phyloP scores from a whole-genome alignment of 2,113 vertebrate genomes.

The Porphyrio hochstetteri region DNA sequence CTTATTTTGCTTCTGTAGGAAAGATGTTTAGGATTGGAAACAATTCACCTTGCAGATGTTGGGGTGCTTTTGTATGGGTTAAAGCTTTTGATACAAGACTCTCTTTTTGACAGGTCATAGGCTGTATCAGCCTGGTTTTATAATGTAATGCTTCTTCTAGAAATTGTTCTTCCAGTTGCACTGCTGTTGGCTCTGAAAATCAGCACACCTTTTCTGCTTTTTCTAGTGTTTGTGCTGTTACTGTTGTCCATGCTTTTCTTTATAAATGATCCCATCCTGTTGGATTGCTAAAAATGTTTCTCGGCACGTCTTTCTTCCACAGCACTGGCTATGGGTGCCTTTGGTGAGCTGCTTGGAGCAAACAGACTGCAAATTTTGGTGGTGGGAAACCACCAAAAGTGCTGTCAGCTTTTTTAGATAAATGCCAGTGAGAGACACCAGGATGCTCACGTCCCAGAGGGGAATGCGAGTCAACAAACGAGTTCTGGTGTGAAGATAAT shows the following conservation, averaged over 20 bases:
- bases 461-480: background rate
- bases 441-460: background rate
- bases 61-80: background rate
- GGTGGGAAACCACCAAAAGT: background rate
- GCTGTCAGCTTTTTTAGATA: background rate
- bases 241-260: background rate
- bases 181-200: background rate
- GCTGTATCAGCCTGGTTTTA: background rate
- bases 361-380: background rate
- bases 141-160: background rate
- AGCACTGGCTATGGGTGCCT: background rate
- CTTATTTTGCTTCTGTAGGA: background rate
- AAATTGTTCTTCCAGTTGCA: rapidly evolving
- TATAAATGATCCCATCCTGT: background rate
- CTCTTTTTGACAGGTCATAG: background rate
- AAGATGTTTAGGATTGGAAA: background rate
- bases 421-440: background rate
- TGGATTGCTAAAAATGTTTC: background rate
- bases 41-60: background rate
- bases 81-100: background rate
- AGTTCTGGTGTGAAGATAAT: background rate
- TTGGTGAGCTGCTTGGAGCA: background rate
- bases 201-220: background rate
- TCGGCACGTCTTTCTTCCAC: background rate
- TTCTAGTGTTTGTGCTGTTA: background rate